A percentile compares a stretch with the other conserved stretches of the same genome.
Evolutionary conservation across 2,888 invertebrate genomes (phyloP).

Genomic region (Petrolisthes cinctipes): DNA sequence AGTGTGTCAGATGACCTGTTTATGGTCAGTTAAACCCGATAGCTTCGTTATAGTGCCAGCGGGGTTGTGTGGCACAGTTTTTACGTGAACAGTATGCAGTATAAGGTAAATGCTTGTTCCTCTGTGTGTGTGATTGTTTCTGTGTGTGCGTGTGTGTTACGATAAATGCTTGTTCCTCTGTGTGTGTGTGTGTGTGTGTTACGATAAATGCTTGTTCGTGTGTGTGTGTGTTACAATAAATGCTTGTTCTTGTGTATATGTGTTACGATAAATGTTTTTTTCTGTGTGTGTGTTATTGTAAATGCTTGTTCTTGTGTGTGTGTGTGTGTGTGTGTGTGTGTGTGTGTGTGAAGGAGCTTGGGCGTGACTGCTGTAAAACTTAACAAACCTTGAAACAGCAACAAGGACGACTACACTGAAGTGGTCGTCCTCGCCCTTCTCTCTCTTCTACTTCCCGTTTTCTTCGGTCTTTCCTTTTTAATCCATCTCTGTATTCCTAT

Average conservation of each 20-base stretch:
- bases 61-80: too few relatives aligned
- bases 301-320: not conserved
- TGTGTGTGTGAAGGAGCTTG: constrained; percentile 14
- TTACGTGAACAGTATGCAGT: too few relatives aligned
- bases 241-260: not conserved
- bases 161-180: not conserved
- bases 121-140: not conserved
- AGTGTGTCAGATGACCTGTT: too few relatives aligned
- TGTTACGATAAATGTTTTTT: not conserved
- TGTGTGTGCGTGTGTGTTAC: not conserved
- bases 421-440: too few relatives aligned
- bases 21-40: too few relatives aligned
- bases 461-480: too few relatives aligned
- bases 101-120: too few relatives aligned
- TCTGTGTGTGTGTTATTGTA: not conserved
- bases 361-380: not conserved
- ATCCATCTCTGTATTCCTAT: too few relatives aligned
- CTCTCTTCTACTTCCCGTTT: too few relatives aligned
- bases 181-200: constrained; percentile 12
- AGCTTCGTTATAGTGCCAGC: too few relatives aligned
- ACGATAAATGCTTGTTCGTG: not conserved
- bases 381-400: too few relatives aligned
- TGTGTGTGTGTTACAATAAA: not conserved
- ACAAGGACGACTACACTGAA: too few relatives aligned
- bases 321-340: constrained; percentile 1